Evolutionary conservation across 2,888 invertebrate genomes (phyloP), one percentile per base, ranked within the genome.

Genomic region (Polydesmus complanatus): DNA sequence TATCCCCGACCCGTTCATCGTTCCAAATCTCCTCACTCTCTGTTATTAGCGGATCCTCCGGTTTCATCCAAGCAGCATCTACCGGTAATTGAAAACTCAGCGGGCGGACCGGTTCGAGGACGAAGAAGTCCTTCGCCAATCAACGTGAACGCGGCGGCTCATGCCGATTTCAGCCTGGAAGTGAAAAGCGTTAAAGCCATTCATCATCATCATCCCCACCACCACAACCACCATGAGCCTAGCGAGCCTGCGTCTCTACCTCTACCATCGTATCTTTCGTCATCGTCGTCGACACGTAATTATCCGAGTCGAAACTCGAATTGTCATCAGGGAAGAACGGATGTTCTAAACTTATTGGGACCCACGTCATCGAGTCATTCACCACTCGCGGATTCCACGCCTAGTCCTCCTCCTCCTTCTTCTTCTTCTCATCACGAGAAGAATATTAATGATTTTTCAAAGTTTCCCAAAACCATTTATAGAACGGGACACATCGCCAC

Each of bases 201-300:
- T 58, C 58, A 49, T 58, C 58, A 25, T 27, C 27, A 3, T 26
- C 59, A 49, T 54, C 54, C 3, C 18, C 53, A 1, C 22, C 52
- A n/a, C 27, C 59, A 26, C 37, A 52, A 22, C 25, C 54, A n/a
- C 54, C 54, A 22, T 60, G 51, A 51, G 48, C n/a, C n/a, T 14
- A 14, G 11, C 51, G 51, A 51, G 8, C 5, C 19, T 14, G 8
- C 5, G 51, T 19, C 51, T 47, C 56, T 37, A 48, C 37, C 56
- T 11, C 56, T 25, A 56, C 11, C 52, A 19, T 58, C 51, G n/a
- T 11, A 14, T 18, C 14, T 18, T 19, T 8, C 54, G 23, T 22
- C 54, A 54, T 54, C 58, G 5, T 27, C 22, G 3, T 23, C 58
- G 49, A 14, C 51, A 56, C n/a, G 54, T 54, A 14, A 47, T 48